Evolutionary conservation across 2,113 vertebrate genomes (phyloP).

Genomic region (Platysteira castanea): DNA sequence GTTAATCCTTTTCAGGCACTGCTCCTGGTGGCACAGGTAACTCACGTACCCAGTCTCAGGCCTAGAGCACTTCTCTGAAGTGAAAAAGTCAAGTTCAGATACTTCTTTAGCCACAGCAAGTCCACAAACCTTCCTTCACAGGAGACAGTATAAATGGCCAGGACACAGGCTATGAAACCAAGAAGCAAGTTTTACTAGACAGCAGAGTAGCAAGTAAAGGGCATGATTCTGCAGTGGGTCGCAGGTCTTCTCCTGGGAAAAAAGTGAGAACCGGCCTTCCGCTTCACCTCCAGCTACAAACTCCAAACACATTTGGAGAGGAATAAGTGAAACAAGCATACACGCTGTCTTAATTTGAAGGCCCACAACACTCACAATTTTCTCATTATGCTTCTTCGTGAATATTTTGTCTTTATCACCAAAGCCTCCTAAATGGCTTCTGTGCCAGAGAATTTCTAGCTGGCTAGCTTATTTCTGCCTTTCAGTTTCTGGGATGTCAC

Average conservation of each 20-base stretch:
- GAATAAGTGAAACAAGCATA: neutral
- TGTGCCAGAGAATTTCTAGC: neutral
- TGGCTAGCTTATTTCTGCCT: neutral
- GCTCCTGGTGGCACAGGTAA: neutral
- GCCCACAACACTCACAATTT: neutral
- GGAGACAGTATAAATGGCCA: neutral
- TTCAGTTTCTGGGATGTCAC: neutral
- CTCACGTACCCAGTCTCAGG: neutral
- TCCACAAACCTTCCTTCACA: neutral
- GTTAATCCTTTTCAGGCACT: neutral
- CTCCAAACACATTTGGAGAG: neutral
- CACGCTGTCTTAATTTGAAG: neutral
- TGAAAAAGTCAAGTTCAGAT: neutral
- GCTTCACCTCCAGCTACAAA: neutral
- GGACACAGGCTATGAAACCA: neutral
- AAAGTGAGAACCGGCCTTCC: rapidly evolving
- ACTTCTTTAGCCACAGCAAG: neutral
- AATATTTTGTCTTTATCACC: neutral
- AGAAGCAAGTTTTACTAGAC: neutral
- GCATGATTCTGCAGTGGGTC: neutral
- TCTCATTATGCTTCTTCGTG: neutral
- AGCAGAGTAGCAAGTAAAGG: neutral
- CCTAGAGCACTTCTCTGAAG: neutral
- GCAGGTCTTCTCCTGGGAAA: neutral
- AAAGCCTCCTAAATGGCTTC: neutral